These are phyloP conservation scores for Heliconius hermathena DNA, from an alignment of 1,140 invertebrate species.

Conservation along the genomic window DNA sequence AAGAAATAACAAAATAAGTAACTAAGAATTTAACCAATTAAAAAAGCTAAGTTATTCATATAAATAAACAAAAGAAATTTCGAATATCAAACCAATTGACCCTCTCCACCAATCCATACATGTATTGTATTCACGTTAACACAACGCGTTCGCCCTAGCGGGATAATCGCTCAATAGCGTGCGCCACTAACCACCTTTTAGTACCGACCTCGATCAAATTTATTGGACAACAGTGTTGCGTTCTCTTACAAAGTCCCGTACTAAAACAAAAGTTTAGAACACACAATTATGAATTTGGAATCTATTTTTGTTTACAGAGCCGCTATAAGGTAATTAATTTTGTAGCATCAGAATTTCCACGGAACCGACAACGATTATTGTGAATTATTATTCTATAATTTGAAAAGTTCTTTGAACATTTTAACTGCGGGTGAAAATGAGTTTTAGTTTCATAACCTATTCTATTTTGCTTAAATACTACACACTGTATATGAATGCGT, in stretches of 20 bases:
- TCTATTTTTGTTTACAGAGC: conserved; percentile 38
- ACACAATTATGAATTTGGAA: conserved; percentile 36
- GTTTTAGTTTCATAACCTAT: conserved; percentile 28
- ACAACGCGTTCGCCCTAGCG: conserved; percentile 39
- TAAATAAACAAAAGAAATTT: not conserved
- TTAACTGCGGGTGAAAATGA: conserved; percentile 11
- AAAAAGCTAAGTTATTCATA: no score
- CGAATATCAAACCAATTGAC: not conserved
- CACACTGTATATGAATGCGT: no score
- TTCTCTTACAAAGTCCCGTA: conserved; percentile 17
- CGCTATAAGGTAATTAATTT: conserved; percentile 42
- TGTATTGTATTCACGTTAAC: conserved; percentile 27
- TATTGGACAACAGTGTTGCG: conserved; percentile 43
- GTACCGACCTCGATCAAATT: conserved; percentile 58
- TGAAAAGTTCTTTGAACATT: conserved; percentile 46
- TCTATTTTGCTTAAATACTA: conserved; percentile 18
- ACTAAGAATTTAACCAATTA: no score
- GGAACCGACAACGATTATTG: conserved; percentile 47
- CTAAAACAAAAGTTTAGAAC: conserved; percentile 26
- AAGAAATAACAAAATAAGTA: no score
- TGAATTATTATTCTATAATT: conserved; percentile 35
- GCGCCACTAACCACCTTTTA: conserved; percentile 45
- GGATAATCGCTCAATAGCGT: conserved; percentile 57
- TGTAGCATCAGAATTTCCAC: conserved; percentile 47
- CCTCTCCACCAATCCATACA: conserved; percentile 21